Base-by-base conservation (phyloP, 2,113 vertebrate species). In the Leucopsar rothschildi region DNA sequence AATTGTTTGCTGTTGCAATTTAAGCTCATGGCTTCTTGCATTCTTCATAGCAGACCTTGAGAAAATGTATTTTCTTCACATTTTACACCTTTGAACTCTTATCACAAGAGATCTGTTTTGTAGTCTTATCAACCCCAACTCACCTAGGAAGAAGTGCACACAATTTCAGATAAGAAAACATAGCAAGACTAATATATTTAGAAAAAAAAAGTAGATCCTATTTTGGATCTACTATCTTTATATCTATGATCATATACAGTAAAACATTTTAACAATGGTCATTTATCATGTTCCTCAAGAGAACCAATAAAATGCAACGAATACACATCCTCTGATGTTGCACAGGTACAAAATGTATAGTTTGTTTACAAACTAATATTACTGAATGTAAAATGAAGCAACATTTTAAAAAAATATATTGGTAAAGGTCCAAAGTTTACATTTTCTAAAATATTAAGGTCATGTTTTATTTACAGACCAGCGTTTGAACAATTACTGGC, bases 401-500 rank as follows among this genome's bases (percentile, higher is more conserved):
- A 95, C 79, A 44, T 75, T 94, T 82, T 92, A 95, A 90, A 94
- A 97, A 97, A 96, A 97, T 96, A 94, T 94, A 97, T 92, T 84
- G 83, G 66, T 81, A 84, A 96, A 92, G 39, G 76, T 88, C 88
- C 95, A 95, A 97, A 96, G 91, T 96, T 94, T 97, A 97, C 96
- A 97, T 95, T 95, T 91, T 94, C 96, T 96, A 98, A 97, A 98
- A 96, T 97, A 97, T 96, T 81, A 66, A 70, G 86, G 93, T 97
- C 92, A 82, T 85, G 96, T 92, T 97, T 97, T 97, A 95, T 97
- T 97, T 97, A 98, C 95, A 98, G 93, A 97, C 97, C 91, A 97
- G 92, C 96, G 23, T 97, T 95, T 88, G 91, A 98, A 97, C 80
- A 93, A 94, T 87, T 95, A 88, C 92, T 97, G 95, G 96, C 89